Base-by-base conservation (phyloP, 2,888 invertebrate genomes). In the Agrotis exclamationis region DNA sequence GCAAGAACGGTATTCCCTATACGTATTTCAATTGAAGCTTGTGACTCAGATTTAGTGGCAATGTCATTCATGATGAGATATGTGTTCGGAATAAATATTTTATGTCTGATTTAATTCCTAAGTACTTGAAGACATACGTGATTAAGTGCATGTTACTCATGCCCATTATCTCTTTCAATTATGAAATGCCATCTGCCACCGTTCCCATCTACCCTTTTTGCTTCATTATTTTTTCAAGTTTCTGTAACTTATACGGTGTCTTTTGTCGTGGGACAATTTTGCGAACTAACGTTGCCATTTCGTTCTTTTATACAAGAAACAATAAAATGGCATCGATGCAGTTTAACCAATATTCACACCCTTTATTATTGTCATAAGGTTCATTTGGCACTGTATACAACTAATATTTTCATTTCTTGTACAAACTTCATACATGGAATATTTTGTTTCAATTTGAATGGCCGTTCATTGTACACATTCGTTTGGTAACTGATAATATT, bases 11-110 rank as follows among this genome's bases (percentile, higher is more conserved):
- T 73, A 79, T 79, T 79, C 63, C 47, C 48, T 47, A 57, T 65
- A 64, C 64, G 67, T 83, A 58, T 59, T 60, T 74, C 62, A 83
- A 79, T 74, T 79, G 67, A 74, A 63, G 18, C 39, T 63, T 71
- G 48, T 79, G 84, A 79, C 64, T 83, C 80, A 79, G 74, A 67
- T 67, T 65, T 67, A 63, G 64, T 68, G 54, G 53, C 75, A 57
- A 79, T 83, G 74, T 79, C 83, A 74, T 83, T 66, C 79, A 50
- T 83, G 64, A 79, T 79, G 63, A 28, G 67, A 50, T 83, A 51
- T 73, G 79, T 63, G 80, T 67, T 53, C 18, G 24, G 83, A 74
- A 83, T 79, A 65, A 33, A 62, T 74, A n/a, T n/a, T n/a, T n/a
- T n/a, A 74, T 82, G 51, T 66, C 51, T 56, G 66, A 72, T 82